Conservation (phyloP, 2,888 invertebrate species). For the Globia sparganii region DNA sequence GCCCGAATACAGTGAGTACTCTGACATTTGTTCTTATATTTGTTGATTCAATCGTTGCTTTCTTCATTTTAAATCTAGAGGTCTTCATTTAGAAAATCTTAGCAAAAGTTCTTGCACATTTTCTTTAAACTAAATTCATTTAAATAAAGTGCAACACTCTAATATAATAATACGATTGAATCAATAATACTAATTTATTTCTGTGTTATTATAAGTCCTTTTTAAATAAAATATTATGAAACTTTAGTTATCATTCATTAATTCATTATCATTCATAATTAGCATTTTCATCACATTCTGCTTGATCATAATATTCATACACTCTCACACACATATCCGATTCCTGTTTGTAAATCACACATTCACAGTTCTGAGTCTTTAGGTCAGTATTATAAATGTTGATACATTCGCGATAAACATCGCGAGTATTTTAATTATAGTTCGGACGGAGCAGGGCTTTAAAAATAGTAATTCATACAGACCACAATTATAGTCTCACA, state of each 20-base stretch:
- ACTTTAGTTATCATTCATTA: slow-evolving; percentile 69
- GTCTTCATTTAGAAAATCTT: slow-evolving; percentile 19
- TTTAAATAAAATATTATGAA: slow-evolving; percentile 52
- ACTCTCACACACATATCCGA: slow-evolving; percentile 64
- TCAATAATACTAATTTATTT: slow-evolving; percentile 42
- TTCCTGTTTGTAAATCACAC: slow-evolving; percentile 67
- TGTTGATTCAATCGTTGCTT: slow-evolving; percentile 79
- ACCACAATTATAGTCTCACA: slow-evolving; percentile 51
- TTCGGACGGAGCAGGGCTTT: slow-evolving; percentile 58
- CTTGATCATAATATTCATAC: slow-evolving; percentile 68
- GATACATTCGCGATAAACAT: slow-evolving; percentile 55
- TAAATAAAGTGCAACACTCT: slow-evolving; percentile 22
- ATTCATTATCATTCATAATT: slow-evolving; percentile 72
- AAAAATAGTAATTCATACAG: slow-evolving; percentile 50
- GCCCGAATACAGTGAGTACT: slow-evolving; percentile 89
- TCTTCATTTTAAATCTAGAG: slow-evolving; percentile 72
- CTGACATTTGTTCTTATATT: slow-evolving; percentile 79
- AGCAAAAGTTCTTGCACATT: slow-evolving; percentile 2
- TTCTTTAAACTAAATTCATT: slow-evolving; percentile 28
- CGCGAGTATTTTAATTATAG: slow-evolving; percentile 56
- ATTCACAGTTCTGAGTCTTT: slow-evolving; percentile 60
- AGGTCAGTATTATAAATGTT: slow-evolving; percentile 60
- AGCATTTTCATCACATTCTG: slow-evolving; percentile 73
- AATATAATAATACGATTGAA: slow-evolving; percentile 55
- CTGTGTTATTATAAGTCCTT: slow-evolving; percentile 51